Evolutionary conservation across 2,888 invertebrate species (phyloP), one percentile per base, ranked within the genome.

Genomic region (Amitus sp.): DNA sequence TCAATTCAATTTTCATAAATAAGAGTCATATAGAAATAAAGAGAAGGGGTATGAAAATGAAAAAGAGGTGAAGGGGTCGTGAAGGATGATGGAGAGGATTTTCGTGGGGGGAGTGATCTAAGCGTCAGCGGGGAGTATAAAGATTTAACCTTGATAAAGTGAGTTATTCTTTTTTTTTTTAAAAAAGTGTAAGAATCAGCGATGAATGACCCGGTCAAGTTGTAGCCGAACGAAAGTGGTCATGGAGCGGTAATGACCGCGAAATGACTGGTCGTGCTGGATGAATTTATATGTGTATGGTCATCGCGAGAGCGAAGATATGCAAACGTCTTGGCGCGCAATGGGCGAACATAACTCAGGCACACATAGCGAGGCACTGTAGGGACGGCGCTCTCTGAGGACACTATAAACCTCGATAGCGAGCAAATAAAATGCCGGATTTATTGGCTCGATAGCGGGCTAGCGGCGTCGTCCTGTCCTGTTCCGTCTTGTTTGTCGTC

Each of bases 341-440:
- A 78, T 76, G 75, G 70, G 69, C 71, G 73, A 66, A 72, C 75
- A 79, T 80, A 80, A 80, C 73, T 80, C 78, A 77, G 67, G 64
- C 70, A 76, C 75, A 76, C 70, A 64, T 70, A 74, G 61, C 58
- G 45, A 42, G 64, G 59, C 69, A 73, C 73, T n/a, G n/a, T n/a
- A n/a, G n/a, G n/a, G n/a, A 71, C 74, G 64, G 52, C 47, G 47
- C 60, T 57, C 50, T 64, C 71, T 72, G 76, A 78, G 75, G 78
- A 80, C 78, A 76, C 80, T 78, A 80, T 81, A 81, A 81, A 81
- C 79, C 77, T 77, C 78, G 79, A 80, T 81, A 81, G 78, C 73
- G 74, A 73, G 73, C 74, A 75, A 80, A 81, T 81, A 80, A 81
- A 80, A 77, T 79, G 73, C 76, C 74, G 79, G 79, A 80, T 81